Percentiles rank a stretch among this genome's conserved stretches.
phyloP scores from a whole-genome alignment of 64 coral and sea anemone species.

The Montipora capricornis region DNA sequence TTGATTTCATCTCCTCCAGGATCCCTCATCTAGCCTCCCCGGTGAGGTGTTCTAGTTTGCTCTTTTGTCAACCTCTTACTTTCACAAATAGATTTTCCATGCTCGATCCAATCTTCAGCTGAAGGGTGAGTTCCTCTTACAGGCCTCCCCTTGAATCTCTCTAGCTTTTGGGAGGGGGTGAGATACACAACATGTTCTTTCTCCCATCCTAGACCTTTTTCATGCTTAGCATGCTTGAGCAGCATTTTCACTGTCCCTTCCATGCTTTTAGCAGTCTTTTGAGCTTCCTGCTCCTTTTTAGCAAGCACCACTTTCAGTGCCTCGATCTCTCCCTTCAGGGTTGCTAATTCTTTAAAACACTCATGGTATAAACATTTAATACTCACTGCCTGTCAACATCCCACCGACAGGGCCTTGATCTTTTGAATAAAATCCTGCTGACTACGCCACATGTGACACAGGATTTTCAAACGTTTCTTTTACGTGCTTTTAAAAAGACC shows the following conservation, averaged over 20 bases:
- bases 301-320: too few species aligned
- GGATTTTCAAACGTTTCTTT: too few species aligned
- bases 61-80: constrained; percentile 40
- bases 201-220: not conserved
- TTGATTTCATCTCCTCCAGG: constrained; percentile 48
- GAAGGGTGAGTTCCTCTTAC: constrained; percentile 24
- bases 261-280: not conserved
- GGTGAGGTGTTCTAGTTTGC: constrained; percentile 48
- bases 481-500: too few species aligned
- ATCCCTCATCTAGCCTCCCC: constrained; percentile 56
- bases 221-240: too few species aligned
- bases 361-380: too few species aligned
- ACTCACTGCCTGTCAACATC: too few species aligned
- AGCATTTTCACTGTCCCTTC: not conserved
- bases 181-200: constrained; percentile 55
- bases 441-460: too few species aligned
- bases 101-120: constrained; percentile 62
- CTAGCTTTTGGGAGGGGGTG: constrained; percentile 28
- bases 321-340: too few species aligned
- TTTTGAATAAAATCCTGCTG: too few species aligned
- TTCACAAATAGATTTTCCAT: constrained; percentile 31
- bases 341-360: too few species aligned
- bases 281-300: too few species aligned
- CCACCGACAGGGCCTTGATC: too few species aligned
- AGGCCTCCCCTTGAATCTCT: constrained; percentile 58